Evolutionary conservation across 1,140 invertebrate genomes (phyloP).

Genomic region (Muscidifurax raptorellus): DNA sequence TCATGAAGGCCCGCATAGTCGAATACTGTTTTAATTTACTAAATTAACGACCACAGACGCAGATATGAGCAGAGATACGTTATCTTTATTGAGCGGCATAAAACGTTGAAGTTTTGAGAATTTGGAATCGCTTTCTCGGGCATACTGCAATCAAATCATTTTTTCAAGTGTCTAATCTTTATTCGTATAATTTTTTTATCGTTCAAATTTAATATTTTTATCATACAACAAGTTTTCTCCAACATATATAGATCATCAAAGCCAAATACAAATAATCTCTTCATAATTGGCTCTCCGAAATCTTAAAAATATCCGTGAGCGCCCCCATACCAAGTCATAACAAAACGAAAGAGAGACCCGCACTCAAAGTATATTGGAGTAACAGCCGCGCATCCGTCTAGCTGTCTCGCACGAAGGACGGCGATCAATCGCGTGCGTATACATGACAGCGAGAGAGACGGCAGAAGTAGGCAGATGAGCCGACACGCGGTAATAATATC

Average conservation of each 20-base stretch:
- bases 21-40: not conserved
- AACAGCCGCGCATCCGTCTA: not conserved
- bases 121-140: not conserved
- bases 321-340: not conserved
- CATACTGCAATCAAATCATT: not conserved
- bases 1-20: not conserved
- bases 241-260: too few relatives aligned
- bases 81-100: not conserved
- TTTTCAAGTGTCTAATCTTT: not conserved
- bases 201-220: too few relatives aligned
- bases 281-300: too few relatives aligned
- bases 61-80: not conserved
- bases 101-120: not conserved
- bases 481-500: constrained; percentile 56
- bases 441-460: not conserved
- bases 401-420: not conserved
- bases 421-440: not conserved
- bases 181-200: too few relatives aligned
- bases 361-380: not conserved
- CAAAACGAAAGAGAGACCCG: not conserved
- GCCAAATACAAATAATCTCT: too few relatives aligned
- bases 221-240: too few relatives aligned
- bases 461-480: not conserved
- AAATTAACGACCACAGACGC: not conserved
- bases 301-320: too few relatives aligned